Evolutionary conservation across 2,797 vertebrate genomes (phyloP), one percentile per base, ranked within the genome.

Genomic region (Darevskia nairensis): DNA sequence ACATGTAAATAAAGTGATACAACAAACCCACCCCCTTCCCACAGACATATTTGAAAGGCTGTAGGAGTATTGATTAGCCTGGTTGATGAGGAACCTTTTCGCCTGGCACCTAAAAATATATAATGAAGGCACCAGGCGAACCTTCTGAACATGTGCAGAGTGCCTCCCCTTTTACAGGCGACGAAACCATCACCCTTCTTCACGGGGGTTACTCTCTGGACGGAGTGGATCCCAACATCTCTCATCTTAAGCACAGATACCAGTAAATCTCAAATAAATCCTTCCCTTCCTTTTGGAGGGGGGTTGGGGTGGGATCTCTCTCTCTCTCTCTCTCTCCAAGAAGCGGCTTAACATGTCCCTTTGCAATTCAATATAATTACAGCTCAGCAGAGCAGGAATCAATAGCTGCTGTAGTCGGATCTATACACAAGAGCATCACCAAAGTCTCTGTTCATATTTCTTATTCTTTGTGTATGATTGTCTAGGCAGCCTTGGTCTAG

Each of bases 301-400:
- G 68, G 25, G 46, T 50, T 50, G 68, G 27, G 68, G 3, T 29
- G 46, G 1, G 11, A n/a, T 50, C 46, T 50, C 46, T 50, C 46
- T 13, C 46, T 50, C 46, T 0, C 46, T 3, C 46, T 2, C 32
- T 17, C 91, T 89, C 83, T 98, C 98, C 97, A 97, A 71, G 97
- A 97, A 95, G 87, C 97, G 97, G 97, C 97, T 97, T 95, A 95
- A 95, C 96, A 96, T 95, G 96, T 94, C 96, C 96, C 96, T 93
- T 95, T 96, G 96, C 92, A 8, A 88, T 93, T 98, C 98, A 97
- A 97, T 98, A 98, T 98, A 98, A 98, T 98, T 98, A 98, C 98
- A 97, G 97, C 96, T 97, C 96, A 96, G 94, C 97, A 90, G 97
- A 96, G 95, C 93, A 96, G 80, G 25, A 95, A 98, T 98, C 98